Conservation (phyloP, 2,888 invertebrate species). For the Diachrysia chrysitis region DNA sequence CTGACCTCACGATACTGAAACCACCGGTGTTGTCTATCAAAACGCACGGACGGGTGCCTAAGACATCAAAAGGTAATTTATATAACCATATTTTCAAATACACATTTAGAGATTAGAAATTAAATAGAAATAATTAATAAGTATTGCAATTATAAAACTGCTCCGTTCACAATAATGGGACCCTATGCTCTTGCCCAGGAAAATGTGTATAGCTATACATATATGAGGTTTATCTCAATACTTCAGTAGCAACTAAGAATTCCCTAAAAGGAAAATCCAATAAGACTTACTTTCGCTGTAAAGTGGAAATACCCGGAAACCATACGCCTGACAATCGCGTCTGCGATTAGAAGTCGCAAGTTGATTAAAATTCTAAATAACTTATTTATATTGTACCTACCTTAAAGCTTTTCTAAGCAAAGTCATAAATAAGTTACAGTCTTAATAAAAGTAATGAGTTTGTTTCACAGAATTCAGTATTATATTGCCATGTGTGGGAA, state of each 20-base stretch:
- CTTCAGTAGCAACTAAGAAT: background rate
- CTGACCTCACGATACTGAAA: conserved; percentile 94
- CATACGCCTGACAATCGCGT: background rate
- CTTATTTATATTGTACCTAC: background rate
- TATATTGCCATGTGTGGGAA: conserved; percentile 95
- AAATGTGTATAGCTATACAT: background rate
- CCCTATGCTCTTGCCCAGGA: no score
- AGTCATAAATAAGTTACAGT: background rate
- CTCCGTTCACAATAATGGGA: no score
- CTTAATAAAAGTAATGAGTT: conserved; percentile 28
- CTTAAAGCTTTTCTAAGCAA: background rate
- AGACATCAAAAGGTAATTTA: conserved; percentile 93
- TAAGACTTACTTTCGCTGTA: no score
- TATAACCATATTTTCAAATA: no score
- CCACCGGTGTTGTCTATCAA: conserved; percentile 96
- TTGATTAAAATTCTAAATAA: background rate
- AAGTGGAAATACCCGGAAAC: background rate
- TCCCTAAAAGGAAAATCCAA: background rate
- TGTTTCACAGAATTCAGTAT: conserved; percentile 94
- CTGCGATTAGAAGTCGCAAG: background rate
- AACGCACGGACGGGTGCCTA: conserved; percentile 95
- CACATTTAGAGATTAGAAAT: no score
- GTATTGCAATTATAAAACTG: no score
- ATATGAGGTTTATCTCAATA: background rate
- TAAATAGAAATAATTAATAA: no score